Evolutionary conservation across 2,113 vertebrate species (phyloP), one percentile per base, ranked within the genome.

Genomic region (Halcyon malimbica): DNA sequence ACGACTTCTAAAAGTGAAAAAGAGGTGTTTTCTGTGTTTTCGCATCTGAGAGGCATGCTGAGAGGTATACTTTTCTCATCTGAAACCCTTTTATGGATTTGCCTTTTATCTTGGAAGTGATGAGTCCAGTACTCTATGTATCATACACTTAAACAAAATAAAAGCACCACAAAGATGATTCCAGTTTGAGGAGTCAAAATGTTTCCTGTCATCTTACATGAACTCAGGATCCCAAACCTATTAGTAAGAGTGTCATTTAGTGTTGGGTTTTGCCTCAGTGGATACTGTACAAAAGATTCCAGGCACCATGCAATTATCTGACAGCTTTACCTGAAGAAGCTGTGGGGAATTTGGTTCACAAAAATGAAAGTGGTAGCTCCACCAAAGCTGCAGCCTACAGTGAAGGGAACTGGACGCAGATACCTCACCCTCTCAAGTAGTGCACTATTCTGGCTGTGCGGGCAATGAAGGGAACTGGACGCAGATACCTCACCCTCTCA

Each of bases 91-190:
- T 92, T n/a, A 78, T 69, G 62, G 53, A 51, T 48, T 78, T 0
- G 20, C 39, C 92, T 97, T 97, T 97, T 70, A 96, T 96, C 93
- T 95, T 75, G 19, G 65, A 92, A 93, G 6, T 24, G 17, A 68
- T 39, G 37, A 81, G 33, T 74, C 44, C 63, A 75, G 28, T 46
- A 78, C 85, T 81, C 33, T 71, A 60, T 60, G 16, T 82, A 76
- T 44, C 35, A 90, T 39, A 63, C 6, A 26, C 73, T 95, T 92
- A 23, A 54, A 11, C 56, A 71, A 90, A 90, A 56, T 11, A 87
- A 86, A 90, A 93, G 81, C 57, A 93, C 70, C 91, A 91, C 75
- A 94, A 95, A 94, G 81, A 83, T 86, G 51, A 81, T 42, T 63
- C 29, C 70, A 81, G 39, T 57, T 53, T 71, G 44, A 87, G 33